Base-by-base conservation (phyloP, 2,797 vertebrate species). In the Lagocephalus sceleratus region DNA sequence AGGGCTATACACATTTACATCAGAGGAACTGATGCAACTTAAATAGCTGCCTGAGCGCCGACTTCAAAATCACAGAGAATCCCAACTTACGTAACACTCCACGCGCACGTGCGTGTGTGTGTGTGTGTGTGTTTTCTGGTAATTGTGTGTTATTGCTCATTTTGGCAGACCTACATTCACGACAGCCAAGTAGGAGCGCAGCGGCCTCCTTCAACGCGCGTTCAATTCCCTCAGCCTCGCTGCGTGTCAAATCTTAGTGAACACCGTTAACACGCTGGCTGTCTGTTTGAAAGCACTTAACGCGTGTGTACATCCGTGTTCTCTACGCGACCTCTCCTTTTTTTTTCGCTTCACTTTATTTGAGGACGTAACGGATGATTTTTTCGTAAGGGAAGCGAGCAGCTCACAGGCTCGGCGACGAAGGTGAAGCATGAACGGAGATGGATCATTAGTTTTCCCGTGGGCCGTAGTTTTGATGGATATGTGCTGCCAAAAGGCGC, bases 1-100 rank as follows among this genome's bases (percentile, higher is more conserved):
- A 86, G 76, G 78, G 79, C 82, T 83, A 79, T 71, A 76, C 69
- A 66, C 80, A 83, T 85, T 86, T 83, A 84, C 80, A 86, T 86
- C 83, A 85, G 78, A 84, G 79, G 79, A 85, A 79, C 79, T 79
- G 81, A 83, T 77, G 82, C 75, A 87, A 86, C 85, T 87, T 79
- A 86, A 87, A 87, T 69, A 81, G 76, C 79, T 19, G 71, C 70
- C 63, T 79, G 62, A 72, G 71, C 48, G 70, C 41, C 32, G 26
- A 77, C 63, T 76, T 61, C 48, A 59, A 71, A 76, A 82, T 68
- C 66, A 46, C 61, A 74, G 60, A 67, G 71, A 78, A 65, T 65
- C 57, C 66, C 9, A 74, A 80, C 71, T 85, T 84, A 82, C 62
- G 83, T 81, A 80, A 87, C 47, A 69, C 58, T 65, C 68, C 58